A percentile compares a stretch with the other conserved stretches of the same genome.
These are phyloP conservation scores for Staurois parvus DNA, from an alignment of 2,797 vertebrate genomes.

Conservation along the genomic window DNA sequence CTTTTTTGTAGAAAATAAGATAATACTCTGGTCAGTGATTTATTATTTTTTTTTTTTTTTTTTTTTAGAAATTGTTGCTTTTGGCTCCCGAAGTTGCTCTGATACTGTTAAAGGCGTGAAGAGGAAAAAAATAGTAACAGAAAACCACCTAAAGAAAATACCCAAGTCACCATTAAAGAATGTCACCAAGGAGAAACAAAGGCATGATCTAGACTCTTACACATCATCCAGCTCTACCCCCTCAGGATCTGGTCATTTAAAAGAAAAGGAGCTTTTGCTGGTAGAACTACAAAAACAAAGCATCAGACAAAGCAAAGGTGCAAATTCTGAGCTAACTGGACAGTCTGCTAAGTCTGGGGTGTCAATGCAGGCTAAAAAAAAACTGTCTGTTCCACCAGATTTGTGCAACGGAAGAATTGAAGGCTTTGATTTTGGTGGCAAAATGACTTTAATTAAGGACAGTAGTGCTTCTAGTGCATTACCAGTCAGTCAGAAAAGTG, in stretches of 20 bases:
- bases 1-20: background rate
- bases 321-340: constrained; percentile 67
- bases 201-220: constrained; percentile 73
- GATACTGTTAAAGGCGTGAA: constrained; percentile 94
- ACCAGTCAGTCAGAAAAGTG: constrained; percentile 73
- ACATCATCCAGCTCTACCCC: constrained; percentile 70
- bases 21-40: background rate
- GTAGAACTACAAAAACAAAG: constrained; percentile 74
- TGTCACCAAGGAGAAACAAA: constrained; percentile 82
- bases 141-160: constrained; percentile 95
- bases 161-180: constrained; percentile 96
- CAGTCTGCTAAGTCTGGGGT: constrained; percentile 68
- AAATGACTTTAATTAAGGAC: constrained; percentile 62
- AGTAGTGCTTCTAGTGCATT: constrained; percentile 66
- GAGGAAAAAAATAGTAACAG: constrained; percentile 94
- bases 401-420: constrained; percentile 71
- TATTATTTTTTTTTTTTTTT: background rate
- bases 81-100: constrained; percentile 80
- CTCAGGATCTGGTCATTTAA: constrained; percentile 67
- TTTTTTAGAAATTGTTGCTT: constrained; percentile 81
- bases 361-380: constrained; percentile 70
- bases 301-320: constrained; percentile 76
- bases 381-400: constrained; percentile 68
- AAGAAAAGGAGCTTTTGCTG: constrained; percentile 67
- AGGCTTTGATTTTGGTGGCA: constrained; percentile 67